Evolutionary conservation across 2,888 invertebrate species (phyloP), one percentile per base, ranked within the genome.

Genomic region (Brachyopa scutellaris): DNA sequence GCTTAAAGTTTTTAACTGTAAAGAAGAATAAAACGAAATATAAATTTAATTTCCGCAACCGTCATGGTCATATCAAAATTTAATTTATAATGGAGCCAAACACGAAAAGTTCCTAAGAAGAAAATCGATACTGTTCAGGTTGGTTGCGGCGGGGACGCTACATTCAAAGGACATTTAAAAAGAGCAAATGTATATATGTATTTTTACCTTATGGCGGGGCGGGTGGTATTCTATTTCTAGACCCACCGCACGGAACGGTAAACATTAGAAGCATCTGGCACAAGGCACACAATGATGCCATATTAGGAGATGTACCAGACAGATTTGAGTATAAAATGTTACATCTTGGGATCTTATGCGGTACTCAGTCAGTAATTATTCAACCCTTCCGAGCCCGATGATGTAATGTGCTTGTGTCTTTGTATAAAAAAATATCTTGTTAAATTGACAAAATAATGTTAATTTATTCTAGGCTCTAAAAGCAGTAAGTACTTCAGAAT

Each of bases 381-480:
- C 62, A 80, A 80, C 76, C 76, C 80, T 70, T 80, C 59, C 51
- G 40, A 23, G 57, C 67, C 38, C 36, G 53, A 49, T 55, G 67
- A 67, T 59, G 67, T 62, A n/a, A 11, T 33, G 21, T 70, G 5
- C 26, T n/a, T 11, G 9, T 11, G 45, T 55, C 13, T 45, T 47
- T 67, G 36, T n/a, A n/a, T n/a, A n/a, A n/a, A n/a, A n/a, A n/a
- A n/a, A n/a, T n/a, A n/a, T 53, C 40, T 38, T 70, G 33, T 70
- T 62, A 62, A 59, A 76, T 70, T 70, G 62, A 31, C 64, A 51
- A 59, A 64, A 76, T 74, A 64, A 76, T 80, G 80, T 80, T 80
- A 74, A 74, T 80, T 74, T 62, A 64, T 74, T 69, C 51, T 45
- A 55, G 31, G 55, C 23, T 29, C 23, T 6, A 19, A 19, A 17